Evolutionary conservation across 1,140 invertebrate genomes (phyloP).

Genomic region (Lanistes nyassanus): DNA sequence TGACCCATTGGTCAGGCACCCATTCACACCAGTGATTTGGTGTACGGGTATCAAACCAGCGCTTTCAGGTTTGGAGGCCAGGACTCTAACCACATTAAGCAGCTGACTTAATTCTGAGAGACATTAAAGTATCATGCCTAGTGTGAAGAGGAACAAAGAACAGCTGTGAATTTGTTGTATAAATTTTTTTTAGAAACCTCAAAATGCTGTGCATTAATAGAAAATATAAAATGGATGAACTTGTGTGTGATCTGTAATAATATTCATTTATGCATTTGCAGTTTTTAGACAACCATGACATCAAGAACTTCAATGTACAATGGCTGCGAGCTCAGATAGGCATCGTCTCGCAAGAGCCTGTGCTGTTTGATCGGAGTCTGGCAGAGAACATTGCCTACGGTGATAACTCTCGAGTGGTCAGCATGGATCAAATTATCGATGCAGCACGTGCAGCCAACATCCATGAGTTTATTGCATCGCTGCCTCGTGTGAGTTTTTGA

Average conservation of each 20-base stretch:
- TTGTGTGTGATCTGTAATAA: not conserved
- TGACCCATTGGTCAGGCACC: too few relatives aligned
- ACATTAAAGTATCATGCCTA: too few relatives aligned
- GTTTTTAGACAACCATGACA: slow-evolving; percentile 72
- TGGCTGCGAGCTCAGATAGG: slow-evolving; percentile 75
- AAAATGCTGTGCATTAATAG: not conserved
- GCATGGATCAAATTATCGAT: slow-evolving; percentile 80
- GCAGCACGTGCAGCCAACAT: slow-evolving; percentile 89
- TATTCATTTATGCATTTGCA: slow-evolving; percentile 72
- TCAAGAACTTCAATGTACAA: slow-evolving; percentile 62
- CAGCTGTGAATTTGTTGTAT: too few relatives aligned
- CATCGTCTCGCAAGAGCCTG: slow-evolving; percentile 85
- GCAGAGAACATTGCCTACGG: slow-evolving; percentile 91
- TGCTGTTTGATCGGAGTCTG: slow-evolving; percentile 87
- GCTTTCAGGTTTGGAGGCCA: too few relatives aligned
- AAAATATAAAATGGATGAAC: not conserved
- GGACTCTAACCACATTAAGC: too few relatives aligned
- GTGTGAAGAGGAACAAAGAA: too few relatives aligned
- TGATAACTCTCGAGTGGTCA: slow-evolving; percentile 75
- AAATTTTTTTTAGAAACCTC: too few relatives aligned
- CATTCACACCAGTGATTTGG: too few relatives aligned
- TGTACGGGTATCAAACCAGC: too few relatives aligned
- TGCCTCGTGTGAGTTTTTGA: slow-evolving; percentile 72
- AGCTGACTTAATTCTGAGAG: too few relatives aligned
- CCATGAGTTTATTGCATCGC: slow-evolving; percentile 82